Conservation (phyloP, 2,888 invertebrate species). For the Meghimatium bilineatum region DNA sequence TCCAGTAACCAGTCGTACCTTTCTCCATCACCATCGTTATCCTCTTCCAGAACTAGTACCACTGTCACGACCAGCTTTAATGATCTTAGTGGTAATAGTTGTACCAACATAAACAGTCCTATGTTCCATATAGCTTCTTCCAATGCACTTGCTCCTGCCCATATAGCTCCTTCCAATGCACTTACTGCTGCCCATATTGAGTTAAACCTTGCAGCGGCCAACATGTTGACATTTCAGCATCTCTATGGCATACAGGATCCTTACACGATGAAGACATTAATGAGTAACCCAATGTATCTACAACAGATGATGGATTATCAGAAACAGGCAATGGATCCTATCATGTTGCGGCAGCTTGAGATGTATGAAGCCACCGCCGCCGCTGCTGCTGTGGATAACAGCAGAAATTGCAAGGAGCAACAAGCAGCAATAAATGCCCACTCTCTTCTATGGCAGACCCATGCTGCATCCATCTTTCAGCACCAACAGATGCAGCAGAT, state of each 20-base stretch:
- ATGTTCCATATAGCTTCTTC: slow-evolving; percentile 45
- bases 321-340: slow-evolving; percentile 48
- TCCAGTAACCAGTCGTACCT: slow-evolving; percentile 21
- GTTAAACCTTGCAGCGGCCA: slow-evolving; percentile 45
- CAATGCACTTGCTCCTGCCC: slow-evolving; percentile 41
- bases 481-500: slow-evolving; percentile 51
- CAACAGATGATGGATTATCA: slow-evolving; percentile 49
- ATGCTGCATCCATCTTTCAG: slow-evolving; percentile 47
- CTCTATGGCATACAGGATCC: slow-evolving; percentile 47
- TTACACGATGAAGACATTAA: slow-evolving; percentile 48
- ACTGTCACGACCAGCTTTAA: background rate
- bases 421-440: slow-evolving; percentile 38
- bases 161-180: slow-evolving; percentile 42
- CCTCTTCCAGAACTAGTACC: slow-evolving; percentile 23
- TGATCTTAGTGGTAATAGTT: background rate
- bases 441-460: slow-evolving; percentile 41
- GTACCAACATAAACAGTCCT: slow-evolving; percentile 24
- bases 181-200: slow-evolving; percentile 47
- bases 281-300: slow-evolving; percentile 48
- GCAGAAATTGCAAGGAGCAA: slow-evolving; percentile 23
- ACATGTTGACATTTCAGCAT: slow-evolving; percentile 45
- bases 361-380: slow-evolving; percentile 40
- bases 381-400: slow-evolving; percentile 33
- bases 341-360: slow-evolving; percentile 47
- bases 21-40: slow-evolving; percentile 19